Base-by-base conservation (phyloP, 2,888 invertebrate species). In the Thecophora atra region DNA sequence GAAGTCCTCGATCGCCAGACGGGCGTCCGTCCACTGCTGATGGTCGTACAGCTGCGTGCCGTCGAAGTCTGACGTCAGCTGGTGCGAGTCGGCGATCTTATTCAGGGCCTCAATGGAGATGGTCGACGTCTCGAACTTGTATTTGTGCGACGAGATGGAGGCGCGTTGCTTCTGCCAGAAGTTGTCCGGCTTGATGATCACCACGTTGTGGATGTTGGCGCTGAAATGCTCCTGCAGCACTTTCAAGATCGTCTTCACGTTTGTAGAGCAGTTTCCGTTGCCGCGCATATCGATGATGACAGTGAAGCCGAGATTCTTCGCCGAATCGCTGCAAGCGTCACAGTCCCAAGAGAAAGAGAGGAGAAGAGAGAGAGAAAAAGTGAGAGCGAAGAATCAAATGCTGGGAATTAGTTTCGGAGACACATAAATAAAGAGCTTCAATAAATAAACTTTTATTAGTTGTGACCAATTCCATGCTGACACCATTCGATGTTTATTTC, bases 101-200 rank as follows among this genome's bases (percentile, higher is more conserved):
- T 93, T 91, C 81, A 99, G 90, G 79, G 95, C 94, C 88, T 99
- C 99, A 87, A 97, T 91, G 84, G 97, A 97, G 87, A 98, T 95
- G 90, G 98, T 94, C 85, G 94, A 95, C 81, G 98, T 98, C 94
- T 99, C 98, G 89, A 99, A 99, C 89, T 97, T 98, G 89, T 98
- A 99, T 90, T 98, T 99, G 88, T 97, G 95, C 88, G 96, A 96
- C 83, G 97, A 97, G 84, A 99, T 91, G 78, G 96, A 97, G 80
- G 98, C 97, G 85, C 98, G 93, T 88, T 99, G 98, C 88, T 99
- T 99, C 88, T 99, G 98, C 98, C 98, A 98, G 89, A 99, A 99
- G 87, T 98, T 98, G 85, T 99, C 99, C 79, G 98, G 98, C 89
- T 99, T 98, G 81, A 99, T 97, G 86, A 99, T 97, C 85, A 96